A percentile compares a stretch with the other conserved stretches of the same genome.
These are phyloP conservation scores for Melanerpes aurifrons DNA, from an alignment of 2,113 vertebrate species.

Conservation along the genomic window DNA sequence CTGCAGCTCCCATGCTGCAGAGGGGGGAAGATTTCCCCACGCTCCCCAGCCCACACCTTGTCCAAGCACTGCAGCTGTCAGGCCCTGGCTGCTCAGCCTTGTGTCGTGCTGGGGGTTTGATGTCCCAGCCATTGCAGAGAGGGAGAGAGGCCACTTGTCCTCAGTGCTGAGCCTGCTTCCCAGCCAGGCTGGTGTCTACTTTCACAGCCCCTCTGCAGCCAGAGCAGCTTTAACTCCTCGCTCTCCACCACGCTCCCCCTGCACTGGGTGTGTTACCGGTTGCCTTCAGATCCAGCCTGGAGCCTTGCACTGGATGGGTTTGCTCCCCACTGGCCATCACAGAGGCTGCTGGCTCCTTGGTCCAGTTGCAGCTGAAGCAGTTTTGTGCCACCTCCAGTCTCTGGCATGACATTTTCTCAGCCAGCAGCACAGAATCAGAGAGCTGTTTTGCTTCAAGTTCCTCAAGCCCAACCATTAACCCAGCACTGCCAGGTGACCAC, in stretches of 20 bases:
- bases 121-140: background rate
- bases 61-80: constrained; percentile 46
- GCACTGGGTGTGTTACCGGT: accelerated
- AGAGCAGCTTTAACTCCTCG: background rate
- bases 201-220: background rate
- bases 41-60: background rate
- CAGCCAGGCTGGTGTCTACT: background rate
- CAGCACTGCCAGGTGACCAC: too few relatives aligned
- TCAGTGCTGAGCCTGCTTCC: background rate
- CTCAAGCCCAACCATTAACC: too few relatives aligned
- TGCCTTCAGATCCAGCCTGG: background rate
- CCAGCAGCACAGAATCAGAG: background rate
- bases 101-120: background rate
- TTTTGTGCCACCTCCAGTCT: background rate
- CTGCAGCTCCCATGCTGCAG: background rate
- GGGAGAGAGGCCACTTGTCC: background rate
- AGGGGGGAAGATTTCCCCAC: background rate
- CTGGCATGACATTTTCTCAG: background rate
- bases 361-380: background rate
- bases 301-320: background rate
- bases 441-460: too few relatives aligned
- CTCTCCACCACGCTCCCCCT: background rate
- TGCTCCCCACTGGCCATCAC: background rate
- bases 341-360: background rate
- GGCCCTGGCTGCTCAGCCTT: background rate